These are phyloP conservation scores for Psettodes erumei DNA, from an alignment of 2,113 vertebrate genomes.

Conservation along the genomic window DNA sequence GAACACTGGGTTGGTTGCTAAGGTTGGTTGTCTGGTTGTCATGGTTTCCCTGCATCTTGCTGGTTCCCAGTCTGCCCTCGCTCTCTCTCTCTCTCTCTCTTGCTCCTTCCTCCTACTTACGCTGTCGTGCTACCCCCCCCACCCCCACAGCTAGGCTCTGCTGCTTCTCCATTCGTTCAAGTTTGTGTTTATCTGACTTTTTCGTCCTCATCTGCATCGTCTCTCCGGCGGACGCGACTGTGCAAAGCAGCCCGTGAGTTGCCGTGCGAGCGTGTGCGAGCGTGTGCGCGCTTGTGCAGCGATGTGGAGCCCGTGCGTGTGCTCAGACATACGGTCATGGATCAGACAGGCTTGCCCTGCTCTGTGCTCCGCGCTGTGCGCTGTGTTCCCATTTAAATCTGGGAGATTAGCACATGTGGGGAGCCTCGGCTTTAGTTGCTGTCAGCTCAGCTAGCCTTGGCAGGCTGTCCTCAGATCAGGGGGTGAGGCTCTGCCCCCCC, in stretches of 20 bases:
- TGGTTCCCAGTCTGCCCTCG: slow-evolving; percentile 75
- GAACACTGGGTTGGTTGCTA: slow-evolving; percentile 74
- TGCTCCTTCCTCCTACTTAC: slow-evolving; percentile 18
- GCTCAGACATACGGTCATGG: slow-evolving; percentile 71
- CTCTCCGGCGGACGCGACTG: background rate
- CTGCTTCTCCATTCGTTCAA: background rate
- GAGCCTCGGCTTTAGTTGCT: slow-evolving; percentile 78
- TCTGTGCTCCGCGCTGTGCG: slow-evolving; percentile 68
- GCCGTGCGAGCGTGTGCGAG: slow-evolving; percentile 16
- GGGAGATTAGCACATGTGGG: slow-evolving; percentile 81
- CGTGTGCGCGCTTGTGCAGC: slow-evolving; percentile 17
- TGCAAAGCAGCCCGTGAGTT: background rate
- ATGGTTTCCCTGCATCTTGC: slow-evolving; percentile 79
- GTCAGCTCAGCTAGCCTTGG: slow-evolving; percentile 76
- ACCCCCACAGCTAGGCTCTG: slow-evolving; percentile 36
- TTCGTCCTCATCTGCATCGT: slow-evolving; percentile 16
- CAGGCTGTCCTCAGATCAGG: slow-evolving; percentile 72
- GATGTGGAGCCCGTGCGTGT: slow-evolving; percentile 26
- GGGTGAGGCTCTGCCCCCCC: slow-evolving; percentile 52
- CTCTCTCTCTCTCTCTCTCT: slow-evolving; percentile 26
- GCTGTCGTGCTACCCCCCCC: background rate
- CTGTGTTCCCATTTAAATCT: slow-evolving; percentile 80
- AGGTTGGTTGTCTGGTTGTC: slow-evolving; percentile 81
- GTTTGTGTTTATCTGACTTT: slow-evolving; percentile 7
- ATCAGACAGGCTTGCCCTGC: slow-evolving; percentile 77